These are phyloP conservation scores for Rhopalosiphum maidis DNA, from an alignment of 1,140 invertebrate genomes.

Conservation along the genomic window DNA sequence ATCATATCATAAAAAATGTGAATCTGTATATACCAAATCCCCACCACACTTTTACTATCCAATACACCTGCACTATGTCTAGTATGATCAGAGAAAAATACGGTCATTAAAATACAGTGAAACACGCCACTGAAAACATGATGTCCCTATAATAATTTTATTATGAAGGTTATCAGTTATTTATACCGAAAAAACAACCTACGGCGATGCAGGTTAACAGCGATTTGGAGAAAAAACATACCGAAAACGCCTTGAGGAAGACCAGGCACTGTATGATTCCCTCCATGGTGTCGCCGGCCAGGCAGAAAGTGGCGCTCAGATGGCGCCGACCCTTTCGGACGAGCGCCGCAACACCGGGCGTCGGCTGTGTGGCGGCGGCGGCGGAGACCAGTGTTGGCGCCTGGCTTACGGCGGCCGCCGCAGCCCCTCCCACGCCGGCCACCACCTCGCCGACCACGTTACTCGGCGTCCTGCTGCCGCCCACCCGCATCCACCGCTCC, in stretches of 20 bases:
- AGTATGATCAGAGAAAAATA: neutral
- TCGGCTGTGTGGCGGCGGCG: slow-evolving; percentile 60
- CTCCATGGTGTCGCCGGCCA: slow-evolving; percentile 89
- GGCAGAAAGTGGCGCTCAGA: slow-evolving; percentile 83
- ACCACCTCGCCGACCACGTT: slow-evolving; percentile 42
- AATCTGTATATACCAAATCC: neutral
- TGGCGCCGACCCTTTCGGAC: slow-evolving; percentile 77
- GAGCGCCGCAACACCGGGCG: slow-evolving; percentile 62
- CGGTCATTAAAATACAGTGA: too few species aligned
- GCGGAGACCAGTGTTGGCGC: slow-evolving; percentile 59
- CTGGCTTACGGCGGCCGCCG: slow-evolving; percentile 66
- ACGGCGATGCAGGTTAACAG: neutral
- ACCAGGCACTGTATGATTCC: slow-evolving; percentile 91
- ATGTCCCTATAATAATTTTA: neutral
- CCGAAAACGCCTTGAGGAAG: slow-evolving; percentile 89
- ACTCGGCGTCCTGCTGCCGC: slow-evolving; percentile 32
- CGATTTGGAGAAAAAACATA: slow-evolving; percentile 68
- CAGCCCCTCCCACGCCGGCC: neutral
- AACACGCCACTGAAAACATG: neutral
- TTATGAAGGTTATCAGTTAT: neutral
- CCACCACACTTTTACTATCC: neutral
- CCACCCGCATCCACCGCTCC: slow-evolving; percentile 49
- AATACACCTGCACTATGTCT: neutral
- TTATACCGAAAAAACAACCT: neutral
- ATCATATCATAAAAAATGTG: neutral